These are phyloP conservation scores for Bubo scandiacus DNA, from an alignment of 2,113 vertebrate genomes.

Conservation along the genomic window DNA sequence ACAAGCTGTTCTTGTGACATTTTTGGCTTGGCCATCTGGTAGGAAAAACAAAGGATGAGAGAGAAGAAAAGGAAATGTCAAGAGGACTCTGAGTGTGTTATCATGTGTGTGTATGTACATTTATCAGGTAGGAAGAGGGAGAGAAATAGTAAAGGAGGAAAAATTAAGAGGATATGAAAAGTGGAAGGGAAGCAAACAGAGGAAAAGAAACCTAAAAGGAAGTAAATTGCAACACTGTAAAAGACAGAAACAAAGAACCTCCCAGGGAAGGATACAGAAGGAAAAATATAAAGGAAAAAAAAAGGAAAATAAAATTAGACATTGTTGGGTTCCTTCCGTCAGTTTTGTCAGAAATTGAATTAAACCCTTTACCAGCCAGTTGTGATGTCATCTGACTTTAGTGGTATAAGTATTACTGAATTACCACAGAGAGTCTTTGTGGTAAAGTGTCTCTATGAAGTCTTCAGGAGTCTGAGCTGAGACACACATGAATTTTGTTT, in stretches of 20 bases:
- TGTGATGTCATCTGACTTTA: background rate
- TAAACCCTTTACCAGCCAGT: background rate
- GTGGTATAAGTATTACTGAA: background rate
- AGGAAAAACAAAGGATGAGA: background rate
- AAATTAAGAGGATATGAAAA: background rate
- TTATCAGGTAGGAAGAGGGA: background rate
- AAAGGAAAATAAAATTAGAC: background rate
- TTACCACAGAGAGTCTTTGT: background rate
- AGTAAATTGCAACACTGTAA: background rate
- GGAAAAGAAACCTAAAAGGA: background rate
- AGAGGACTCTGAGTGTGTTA: background rate
- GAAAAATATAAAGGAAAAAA: background rate
- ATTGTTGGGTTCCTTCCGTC: background rate
- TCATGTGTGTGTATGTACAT: background rate
- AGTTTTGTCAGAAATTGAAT: background rate
- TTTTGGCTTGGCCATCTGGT: constrained; percentile 18
- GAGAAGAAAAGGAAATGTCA: background rate
- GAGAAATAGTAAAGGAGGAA: background rate
- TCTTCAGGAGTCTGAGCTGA: background rate
- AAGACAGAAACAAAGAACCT: background rate
- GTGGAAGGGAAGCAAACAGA: background rate
- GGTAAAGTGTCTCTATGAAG: background rate
- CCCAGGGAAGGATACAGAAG: background rate
- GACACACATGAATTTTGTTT: background rate
- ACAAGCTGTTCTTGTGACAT: background rate